Conservation (phyloP, 2,797 vertebrate genomes). For the Centroberyx gerrardi region DNA sequence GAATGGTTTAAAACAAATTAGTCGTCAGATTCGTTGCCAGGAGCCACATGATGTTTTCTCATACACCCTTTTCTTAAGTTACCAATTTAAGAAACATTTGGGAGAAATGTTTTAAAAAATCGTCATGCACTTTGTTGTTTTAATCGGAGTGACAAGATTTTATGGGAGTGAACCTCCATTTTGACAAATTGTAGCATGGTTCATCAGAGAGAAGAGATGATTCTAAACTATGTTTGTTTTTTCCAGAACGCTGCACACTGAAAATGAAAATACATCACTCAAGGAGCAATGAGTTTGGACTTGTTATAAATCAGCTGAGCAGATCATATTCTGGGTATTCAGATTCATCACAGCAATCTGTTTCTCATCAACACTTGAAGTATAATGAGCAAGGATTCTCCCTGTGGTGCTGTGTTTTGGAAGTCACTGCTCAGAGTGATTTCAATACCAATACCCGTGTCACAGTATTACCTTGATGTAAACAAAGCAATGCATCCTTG, state of each 20-base stretch:
- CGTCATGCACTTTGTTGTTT: neutral
- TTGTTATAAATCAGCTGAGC: constrained; percentile 47
- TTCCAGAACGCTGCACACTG: constrained; percentile 33
- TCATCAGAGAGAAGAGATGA: neutral
- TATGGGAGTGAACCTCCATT: neutral
- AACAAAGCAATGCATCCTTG: constrained; percentile 24
- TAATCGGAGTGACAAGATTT: neutral
- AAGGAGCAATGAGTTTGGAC: constrained; percentile 22
- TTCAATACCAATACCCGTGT: constrained; percentile 31
- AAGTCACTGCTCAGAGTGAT: constrained; percentile 43
- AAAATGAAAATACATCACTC: constrained; percentile 62
- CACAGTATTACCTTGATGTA: constrained; percentile 22
- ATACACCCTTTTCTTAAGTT: too few relatives aligned
- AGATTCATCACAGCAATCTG: constrained; percentile 49
- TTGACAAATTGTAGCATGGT: neutral
- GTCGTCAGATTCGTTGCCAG: too few relatives aligned
- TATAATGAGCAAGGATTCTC: constrained; percentile 30
- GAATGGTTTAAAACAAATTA: neutral
- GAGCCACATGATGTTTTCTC: neutral
- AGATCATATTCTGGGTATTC: constrained; percentile 41
- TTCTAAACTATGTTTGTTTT: neutral
- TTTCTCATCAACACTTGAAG: constrained; percentile 38
- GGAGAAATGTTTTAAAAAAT: too few relatives aligned
- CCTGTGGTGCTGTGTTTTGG: constrained; percentile 24
- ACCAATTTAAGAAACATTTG: too few relatives aligned